A percentile compares a stretch with the other conserved stretches of the same genome.
Evolutionary conservation across 2,113 vertebrate genomes (phyloP).

Genomic region (Hyaena hyaena): DNA sequence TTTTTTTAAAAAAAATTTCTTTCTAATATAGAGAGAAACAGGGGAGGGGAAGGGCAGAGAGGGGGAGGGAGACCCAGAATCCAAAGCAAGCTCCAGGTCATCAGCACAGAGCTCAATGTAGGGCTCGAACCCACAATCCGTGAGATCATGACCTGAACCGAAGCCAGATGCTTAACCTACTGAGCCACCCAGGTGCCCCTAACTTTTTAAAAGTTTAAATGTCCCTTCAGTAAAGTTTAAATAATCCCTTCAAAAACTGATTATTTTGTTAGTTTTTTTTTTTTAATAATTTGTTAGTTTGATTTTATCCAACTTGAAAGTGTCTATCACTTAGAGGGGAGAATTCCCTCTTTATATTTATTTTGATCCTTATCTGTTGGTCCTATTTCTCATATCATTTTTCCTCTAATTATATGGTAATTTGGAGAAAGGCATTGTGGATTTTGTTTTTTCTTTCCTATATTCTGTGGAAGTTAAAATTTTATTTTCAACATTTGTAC

Average conservation of each 20-base stretch:
- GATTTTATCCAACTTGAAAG: background rate
- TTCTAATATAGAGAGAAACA: too few relatives aligned
- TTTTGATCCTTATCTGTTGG: background rate
- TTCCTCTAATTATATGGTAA: background rate
- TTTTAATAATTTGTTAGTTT: background rate
- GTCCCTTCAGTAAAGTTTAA: background rate
- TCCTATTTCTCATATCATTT: background rate
- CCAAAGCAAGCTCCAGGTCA: too few relatives aligned
- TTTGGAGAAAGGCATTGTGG: background rate
- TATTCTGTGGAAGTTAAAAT: background rate
- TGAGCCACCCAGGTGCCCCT: too few relatives aligned
- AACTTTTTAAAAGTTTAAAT: background rate
- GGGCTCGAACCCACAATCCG: too few relatives aligned
- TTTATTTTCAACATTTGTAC: background rate
- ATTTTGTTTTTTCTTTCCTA: background rate
- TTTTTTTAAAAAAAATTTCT: too few relatives aligned
- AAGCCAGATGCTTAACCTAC: too few relatives aligned
- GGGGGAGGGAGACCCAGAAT: too few relatives aligned
- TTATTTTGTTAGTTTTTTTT: background rate
- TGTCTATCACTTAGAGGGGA: background rate
- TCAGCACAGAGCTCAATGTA: too few relatives aligned
- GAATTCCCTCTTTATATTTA: background rate
- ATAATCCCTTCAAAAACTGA: background rate
- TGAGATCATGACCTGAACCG: too few relatives aligned
- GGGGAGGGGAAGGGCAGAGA: too few relatives aligned